These are phyloP conservation scores for Hypsibius dujardini DNA, from an alignment of 1,140 invertebrate species.

Conservation along the genomic window DNA sequence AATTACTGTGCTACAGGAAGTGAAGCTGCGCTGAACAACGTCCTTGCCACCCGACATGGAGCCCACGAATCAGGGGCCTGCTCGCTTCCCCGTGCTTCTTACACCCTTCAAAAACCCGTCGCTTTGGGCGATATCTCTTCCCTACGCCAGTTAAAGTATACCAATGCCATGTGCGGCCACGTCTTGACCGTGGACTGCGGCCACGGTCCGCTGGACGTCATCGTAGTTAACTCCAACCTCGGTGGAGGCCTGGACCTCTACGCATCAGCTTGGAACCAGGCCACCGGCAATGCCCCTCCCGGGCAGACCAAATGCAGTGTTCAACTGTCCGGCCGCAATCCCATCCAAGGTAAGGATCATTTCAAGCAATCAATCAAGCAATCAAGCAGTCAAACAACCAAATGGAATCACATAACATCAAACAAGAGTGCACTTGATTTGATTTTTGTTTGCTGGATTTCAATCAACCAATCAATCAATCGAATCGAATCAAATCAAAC, in stretches of 20 bases:
- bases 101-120: not conserved
- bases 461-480: too few species aligned
- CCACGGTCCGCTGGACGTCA: not conserved
- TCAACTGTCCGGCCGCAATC: not conserved
- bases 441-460: too few species aligned
- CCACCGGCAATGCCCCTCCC: not conserved
- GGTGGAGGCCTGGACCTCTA: conserved; percentile 4
- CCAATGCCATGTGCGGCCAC: not conserved
- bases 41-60: not conserved
- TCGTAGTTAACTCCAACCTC: not conserved
- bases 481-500: too few species aligned
- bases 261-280: not conserved
- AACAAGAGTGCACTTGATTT: too few species aligned
- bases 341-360: not conserved
- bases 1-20: too few species aligned
- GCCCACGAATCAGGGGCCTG: not conserved
- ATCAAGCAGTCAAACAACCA: too few species aligned
- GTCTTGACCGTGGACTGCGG: not conserved
- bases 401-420: too few species aligned
- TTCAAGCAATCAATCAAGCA: too few species aligned
- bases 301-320: not conserved
- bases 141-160: not conserved
- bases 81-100: not conserved
- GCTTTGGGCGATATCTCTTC: not conserved
- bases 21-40: not conserved